Evolutionary conservation across 2,113 vertebrate genomes (phyloP), one percentile per base, ranked within the genome.

Genomic region (Malurus elegans): DNA sequence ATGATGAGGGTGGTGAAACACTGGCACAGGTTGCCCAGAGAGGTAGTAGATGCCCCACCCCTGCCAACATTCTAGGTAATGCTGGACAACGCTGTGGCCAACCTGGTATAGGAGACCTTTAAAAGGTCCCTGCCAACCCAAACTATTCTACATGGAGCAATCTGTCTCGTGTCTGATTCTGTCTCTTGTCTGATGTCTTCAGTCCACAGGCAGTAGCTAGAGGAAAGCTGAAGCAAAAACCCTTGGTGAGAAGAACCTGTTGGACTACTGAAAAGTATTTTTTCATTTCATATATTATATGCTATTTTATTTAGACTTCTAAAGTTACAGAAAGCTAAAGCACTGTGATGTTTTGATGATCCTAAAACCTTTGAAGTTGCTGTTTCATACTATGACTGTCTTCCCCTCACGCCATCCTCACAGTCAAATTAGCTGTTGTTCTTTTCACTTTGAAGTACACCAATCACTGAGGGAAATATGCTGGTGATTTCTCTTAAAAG

Each of bases 281-380:
- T 82, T 92, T 62, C 11, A 48, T 65, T 79, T 86, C 42, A 56
- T 54, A 38, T 18, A 38, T 38, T 38, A 38, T 38, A 38, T 17
- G 57, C 75, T 84, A 60, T 80, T 92, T 80, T 76, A 73, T 62
- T 96, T 79, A 53, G 85, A 40, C 23, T 93, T 79, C 61, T 82
- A 70, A 72, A 75, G 44, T 10, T 72, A 42, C 26, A 76, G 42
- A 76, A 84, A 88, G 32, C 54, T 72, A 53, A 81, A 94, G n/a
- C 70, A 85, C 40, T 57, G 19, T 50, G 21, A 65, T 65, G 20
- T 38, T 90, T 90, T 93, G 71, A 91, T 71, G 34, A 67, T 42
- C 47, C 57, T 31, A 56, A 71, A 84, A 89, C 19, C 71, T 90
- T 76, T 93, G 79, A 95, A 90, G 75, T 66, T 85, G 12, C n/a